Evolutionary conservation across 2,888 invertebrate genomes (phyloP).

Genomic region (Galerucella nymphaeae): DNA sequence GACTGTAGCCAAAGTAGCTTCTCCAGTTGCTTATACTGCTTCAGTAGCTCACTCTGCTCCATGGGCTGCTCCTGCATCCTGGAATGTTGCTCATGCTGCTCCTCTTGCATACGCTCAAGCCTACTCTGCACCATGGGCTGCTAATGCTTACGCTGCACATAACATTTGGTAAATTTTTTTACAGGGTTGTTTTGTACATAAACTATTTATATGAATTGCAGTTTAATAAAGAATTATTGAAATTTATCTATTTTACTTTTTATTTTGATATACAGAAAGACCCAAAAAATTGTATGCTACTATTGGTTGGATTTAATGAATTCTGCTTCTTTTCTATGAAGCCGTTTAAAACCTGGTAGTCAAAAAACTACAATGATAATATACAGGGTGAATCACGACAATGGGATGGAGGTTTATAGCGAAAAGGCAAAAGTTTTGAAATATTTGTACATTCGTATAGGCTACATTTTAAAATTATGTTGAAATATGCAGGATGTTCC

Average conservation of each 20-base stretch:
- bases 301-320: no score
- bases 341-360: no score
- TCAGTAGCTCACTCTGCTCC: slow-evolving; percentile 24
- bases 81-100: slow-evolving; percentile 27
- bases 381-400: no score
- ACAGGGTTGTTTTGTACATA: slow-evolving; percentile 7
- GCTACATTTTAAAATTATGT: no score
- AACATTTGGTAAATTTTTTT: slow-evolving; percentile 22
- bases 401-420: no score
- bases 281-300: no score
- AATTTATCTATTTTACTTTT: not conserved
- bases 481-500: no score
- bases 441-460: no score
- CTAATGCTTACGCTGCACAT: slow-evolving; percentile 41
- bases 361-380: no score
- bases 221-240: not conserved
- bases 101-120: slow-evolving; percentile 31
- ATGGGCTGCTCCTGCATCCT: not conserved
- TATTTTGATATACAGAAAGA: no score
- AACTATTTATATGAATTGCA: slow-evolving; percentile 4
- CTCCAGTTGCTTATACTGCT: slow-evolving; percentile 38
- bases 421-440: no score
- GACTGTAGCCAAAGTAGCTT: slow-evolving; percentile 20
- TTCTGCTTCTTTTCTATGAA: no score
- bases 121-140: slow-evolving; percentile 39